These are phyloP conservation scores for Drosophila orosa DNA, from an alignment of 1,140 invertebrate genomes.

Conservation along the genomic window DNA sequence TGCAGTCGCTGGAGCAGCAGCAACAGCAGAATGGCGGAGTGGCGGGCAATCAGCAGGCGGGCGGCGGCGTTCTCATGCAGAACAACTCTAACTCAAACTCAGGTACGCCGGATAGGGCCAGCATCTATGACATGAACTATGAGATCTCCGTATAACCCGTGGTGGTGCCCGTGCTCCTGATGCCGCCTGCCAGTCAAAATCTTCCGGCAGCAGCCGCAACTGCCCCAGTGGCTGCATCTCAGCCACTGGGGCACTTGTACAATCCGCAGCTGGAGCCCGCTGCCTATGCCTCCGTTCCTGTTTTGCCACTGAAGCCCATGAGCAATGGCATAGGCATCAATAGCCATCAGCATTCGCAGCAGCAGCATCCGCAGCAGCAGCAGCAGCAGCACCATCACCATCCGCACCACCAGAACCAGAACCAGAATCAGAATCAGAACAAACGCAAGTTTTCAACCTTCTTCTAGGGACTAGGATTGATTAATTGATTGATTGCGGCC, in stretches of 20 bases:
- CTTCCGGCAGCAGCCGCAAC: conserved; percentile 16
- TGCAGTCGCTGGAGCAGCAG: conserved; percentile 85
- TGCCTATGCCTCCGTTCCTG: conserved; percentile 71
- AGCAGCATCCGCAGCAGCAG: conserved; percentile 23
- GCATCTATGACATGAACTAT: conserved; percentile 97
- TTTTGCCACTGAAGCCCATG: conserved; percentile 46
- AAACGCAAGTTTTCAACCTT: conserved; percentile 83
- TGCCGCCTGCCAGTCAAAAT: conserved; percentile 65
- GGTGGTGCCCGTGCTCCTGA: conserved; percentile 79
- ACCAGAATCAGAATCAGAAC: conserved; percentile 58
- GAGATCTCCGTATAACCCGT: conserved; percentile 93
- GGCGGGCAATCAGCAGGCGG: conserved; percentile 57
- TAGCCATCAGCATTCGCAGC: conserved; percentile 45
- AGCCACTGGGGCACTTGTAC: conserved; percentile 7
- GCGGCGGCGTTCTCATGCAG: conserved; percentile 26
- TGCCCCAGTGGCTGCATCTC: conserved; percentile 19
- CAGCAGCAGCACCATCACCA: conserved; percentile 15
- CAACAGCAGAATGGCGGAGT: conserved; percentile 72
- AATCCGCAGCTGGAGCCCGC: conserved; percentile 47
- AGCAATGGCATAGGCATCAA: conserved; percentile 48
- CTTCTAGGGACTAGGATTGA: conserved; percentile 17
- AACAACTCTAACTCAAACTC: conserved; percentile 82
- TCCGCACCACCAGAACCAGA: conserved; percentile 8
- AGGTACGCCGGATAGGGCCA: conserved; percentile 92
- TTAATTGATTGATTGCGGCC: conserved; percentile 4